A percentile compares a stretch with the other conserved stretches of the same genome.
These are phyloP conservation scores for Thumatha senex DNA, from an alignment of 2,888 invertebrate genomes.

Conservation along the genomic window DNA sequence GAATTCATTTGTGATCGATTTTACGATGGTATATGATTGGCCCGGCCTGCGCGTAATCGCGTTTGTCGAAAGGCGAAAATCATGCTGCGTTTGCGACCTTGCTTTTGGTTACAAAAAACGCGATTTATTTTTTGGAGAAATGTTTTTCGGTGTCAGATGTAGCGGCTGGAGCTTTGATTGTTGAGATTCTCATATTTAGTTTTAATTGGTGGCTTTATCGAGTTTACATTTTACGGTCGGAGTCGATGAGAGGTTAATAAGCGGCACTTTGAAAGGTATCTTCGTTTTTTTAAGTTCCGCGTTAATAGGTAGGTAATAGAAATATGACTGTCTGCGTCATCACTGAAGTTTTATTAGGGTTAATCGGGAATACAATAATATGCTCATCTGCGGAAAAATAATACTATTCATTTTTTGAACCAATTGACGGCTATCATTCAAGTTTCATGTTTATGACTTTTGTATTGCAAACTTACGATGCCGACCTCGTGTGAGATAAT, in stretches of 20 bases:
- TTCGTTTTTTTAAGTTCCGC: conserved; percentile 77
- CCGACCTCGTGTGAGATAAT: conserved; percentile 22
- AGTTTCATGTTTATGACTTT: conserved; percentile 16
- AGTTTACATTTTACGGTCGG: conserved; percentile 84
- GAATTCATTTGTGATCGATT: conserved; percentile 37
- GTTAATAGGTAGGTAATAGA: conserved; percentile 65
- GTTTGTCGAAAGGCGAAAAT: conserved; percentile 77
- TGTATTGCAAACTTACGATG: conserved; percentile 14
- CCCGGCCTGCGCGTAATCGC: conserved; percentile 50
- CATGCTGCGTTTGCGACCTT: conserved; percentile 79
- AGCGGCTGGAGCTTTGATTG: conserved; percentile 82
- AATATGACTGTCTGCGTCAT: conserved; percentile 64
- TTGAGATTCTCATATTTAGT: conserved; percentile 83
- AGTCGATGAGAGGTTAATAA: conserved; percentile 83
- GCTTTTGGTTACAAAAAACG: conserved; percentile 70
- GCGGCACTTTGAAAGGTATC: conserved; percentile 82
- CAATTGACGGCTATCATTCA: conserved; percentile 20
- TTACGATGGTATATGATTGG: conserved; percentile 39
- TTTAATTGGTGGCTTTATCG: conserved; percentile 84
- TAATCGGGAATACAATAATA: conserved; percentile 46
- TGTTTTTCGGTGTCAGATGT: conserved; percentile 78
- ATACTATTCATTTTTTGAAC: conserved; percentile 29
- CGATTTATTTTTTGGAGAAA: conserved; percentile 77
- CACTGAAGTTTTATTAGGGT: conserved; percentile 63
- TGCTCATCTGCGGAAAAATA: conserved; percentile 30